A percentile compares a stretch with the other conserved stretches of the same genome.
Evolutionary conservation across 2,888 invertebrate species (phyloP).

Genomic region (Autographa pulchrina): DNA sequence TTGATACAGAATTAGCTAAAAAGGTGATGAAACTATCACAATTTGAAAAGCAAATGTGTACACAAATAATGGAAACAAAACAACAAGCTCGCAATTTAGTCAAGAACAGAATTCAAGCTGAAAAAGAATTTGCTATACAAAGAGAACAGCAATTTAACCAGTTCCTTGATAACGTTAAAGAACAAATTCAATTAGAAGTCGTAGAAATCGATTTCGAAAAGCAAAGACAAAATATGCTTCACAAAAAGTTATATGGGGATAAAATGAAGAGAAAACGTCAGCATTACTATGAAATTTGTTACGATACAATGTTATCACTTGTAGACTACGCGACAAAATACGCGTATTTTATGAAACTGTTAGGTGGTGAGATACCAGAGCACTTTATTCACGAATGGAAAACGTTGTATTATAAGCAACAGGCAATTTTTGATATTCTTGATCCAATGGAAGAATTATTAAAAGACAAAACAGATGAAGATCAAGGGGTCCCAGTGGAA

Average conservation of each 20-base stretch:
- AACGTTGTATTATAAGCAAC: conserved; percentile 86
- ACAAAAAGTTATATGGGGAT: conserved; percentile 87
- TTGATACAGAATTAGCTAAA: conserved; percentile 86
- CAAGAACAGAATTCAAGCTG: conserved; percentile 86
- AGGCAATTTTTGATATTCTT: conserved; percentile 87
- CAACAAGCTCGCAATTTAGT: conserved; percentile 89
- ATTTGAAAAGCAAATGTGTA: conserved; percentile 91
- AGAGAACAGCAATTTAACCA: conserved; percentile 85
- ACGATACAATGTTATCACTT: conserved; percentile 87
- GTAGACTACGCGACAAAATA: conserved; percentile 88
- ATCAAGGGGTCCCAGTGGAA: conserved; percentile 72
- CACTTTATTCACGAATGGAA: conserved; percentile 89
- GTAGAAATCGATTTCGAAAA: conserved; percentile 88
- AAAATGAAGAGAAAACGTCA: conserved; percentile 85
- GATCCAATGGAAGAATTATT: conserved; percentile 80
- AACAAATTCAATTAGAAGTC: conserved; percentile 82
- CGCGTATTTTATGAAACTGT: conserved; percentile 82
- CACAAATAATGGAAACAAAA: conserved; percentile 90
- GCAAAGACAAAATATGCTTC: conserved; percentile 85
- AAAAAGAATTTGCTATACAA: conserved; percentile 85
- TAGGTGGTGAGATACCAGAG: conserved; percentile 82
- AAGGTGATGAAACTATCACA: conserved; percentile 90
- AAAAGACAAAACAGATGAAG: conserved; percentile 74
- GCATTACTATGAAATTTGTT: conserved; percentile 86
- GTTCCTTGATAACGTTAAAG: conserved; percentile 81